These are phyloP conservation scores for Troides oblongomaculatus DNA, from an alignment of 2,888 invertebrate genomes.

Conservation along the genomic window DNA sequence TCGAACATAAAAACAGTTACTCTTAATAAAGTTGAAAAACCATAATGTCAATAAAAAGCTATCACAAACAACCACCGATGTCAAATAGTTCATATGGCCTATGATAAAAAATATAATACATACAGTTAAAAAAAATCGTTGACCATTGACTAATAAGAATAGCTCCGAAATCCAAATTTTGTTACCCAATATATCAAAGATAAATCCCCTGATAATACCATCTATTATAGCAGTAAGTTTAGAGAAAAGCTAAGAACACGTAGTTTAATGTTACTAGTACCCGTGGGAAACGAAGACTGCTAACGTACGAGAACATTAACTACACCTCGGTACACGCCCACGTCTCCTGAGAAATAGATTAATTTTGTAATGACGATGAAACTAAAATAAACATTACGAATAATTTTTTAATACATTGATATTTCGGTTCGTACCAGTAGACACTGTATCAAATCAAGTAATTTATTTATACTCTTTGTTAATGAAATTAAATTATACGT, in stretches of 20 bases:
- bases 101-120: too few species aligned
- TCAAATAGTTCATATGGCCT: too few species aligned
- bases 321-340: conserved; percentile 13
- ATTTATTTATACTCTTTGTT: too few species aligned
- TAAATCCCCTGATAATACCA: conserved; percentile 1
- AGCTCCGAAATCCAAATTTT: background rate
- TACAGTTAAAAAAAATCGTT: background rate
- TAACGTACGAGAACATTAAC: conserved; percentile 21
- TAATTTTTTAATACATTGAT: background rate
- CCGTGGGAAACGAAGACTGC: conserved; percentile 20
- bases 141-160: background rate
- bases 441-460: too few species aligned
- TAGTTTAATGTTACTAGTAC: conserved; percentile 18
- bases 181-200: background rate
- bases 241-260: conserved; percentile 15
- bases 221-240: background rate
- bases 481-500: too few species aligned
- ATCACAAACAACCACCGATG: too few species aligned
- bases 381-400: background rate
- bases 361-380: background rate
- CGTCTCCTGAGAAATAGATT: background rate
- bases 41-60: too few species aligned
- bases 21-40: too few species aligned
- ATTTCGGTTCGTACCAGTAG: too few species aligned
- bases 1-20: too few species aligned